phyloP scores from a whole-genome alignment of 2,888 invertebrate genomes.

The Nephrotoma flavescens region DNA sequence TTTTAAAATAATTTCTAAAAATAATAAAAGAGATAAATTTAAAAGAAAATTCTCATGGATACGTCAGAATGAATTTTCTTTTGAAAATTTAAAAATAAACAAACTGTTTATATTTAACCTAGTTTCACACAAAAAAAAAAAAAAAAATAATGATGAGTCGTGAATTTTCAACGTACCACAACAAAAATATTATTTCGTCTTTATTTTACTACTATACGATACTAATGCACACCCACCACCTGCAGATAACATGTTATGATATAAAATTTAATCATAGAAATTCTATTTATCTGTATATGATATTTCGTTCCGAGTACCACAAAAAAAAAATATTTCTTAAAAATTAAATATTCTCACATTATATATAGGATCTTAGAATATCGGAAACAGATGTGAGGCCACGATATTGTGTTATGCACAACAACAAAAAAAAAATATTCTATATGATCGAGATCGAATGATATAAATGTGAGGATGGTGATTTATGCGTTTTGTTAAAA shows the following conservation, averaged over 20 bases:
- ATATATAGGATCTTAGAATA: neutral
- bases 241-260: neutral
- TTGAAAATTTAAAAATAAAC: neutral
- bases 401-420: neutral
- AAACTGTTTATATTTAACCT: neutral
- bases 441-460: neutral
- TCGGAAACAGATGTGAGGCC: neutral
- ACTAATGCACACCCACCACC: neutral
- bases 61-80: neutral
- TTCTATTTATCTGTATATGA: neutral
- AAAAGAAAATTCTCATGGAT: neutral
- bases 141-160: neutral
- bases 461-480: neutral
- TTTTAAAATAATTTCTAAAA: neutral
- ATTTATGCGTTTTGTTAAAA: neutral
- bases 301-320: neutral
- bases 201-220: neutral
- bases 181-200: neutral
- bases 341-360: neutral
- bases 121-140: neutral
- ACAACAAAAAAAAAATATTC: neutral
- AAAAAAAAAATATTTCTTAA: neutral
- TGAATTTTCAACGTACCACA: neutral
- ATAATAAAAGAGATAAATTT: neutral
- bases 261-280: neutral